Percentiles rank a stretch among this genome's conserved stretches.
phyloP scores from a whole-genome alignment of 2,888 invertebrate genomes.

The Loripinus fragilis region DNA sequence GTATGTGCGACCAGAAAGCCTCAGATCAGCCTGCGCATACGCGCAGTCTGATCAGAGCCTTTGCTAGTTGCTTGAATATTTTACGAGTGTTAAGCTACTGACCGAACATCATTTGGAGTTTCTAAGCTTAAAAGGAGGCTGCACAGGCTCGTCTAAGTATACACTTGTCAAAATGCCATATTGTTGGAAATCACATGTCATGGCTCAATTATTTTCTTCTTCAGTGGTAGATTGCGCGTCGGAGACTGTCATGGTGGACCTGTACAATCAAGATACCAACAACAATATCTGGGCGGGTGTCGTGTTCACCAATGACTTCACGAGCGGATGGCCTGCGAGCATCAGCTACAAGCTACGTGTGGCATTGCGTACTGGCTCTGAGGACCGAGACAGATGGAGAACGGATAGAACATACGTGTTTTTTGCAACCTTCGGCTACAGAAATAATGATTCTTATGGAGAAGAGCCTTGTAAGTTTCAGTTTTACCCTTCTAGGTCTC shows the following conservation, averaged over 20 bases:
- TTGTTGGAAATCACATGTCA: no score
- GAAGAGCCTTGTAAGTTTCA: constrained; percentile 59
- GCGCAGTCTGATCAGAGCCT: no score
- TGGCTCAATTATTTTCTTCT: no score
- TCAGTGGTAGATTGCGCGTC: constrained; percentile 32
- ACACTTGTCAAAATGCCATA: no score
- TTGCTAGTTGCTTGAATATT: no score
- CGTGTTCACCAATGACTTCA: constrained; percentile 52
- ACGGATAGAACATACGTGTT: constrained; percentile 58
- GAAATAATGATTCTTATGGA: constrained; percentile 48
- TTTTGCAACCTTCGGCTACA: constrained; percentile 54
- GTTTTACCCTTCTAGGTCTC: neutral
- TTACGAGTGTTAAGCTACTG: no score
- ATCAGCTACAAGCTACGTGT: constrained; percentile 62
- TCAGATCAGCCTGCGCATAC: no score
- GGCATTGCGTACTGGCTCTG: constrained; percentile 17
- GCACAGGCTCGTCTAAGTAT: no score
- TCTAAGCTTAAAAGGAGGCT: no score
- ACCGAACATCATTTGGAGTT: no score
- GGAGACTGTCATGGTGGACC: constrained; percentile 32
- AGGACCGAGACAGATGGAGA: constrained; percentile 50
- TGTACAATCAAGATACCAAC: constrained; percentile 32
- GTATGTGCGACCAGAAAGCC: no score
- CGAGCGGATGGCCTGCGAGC: constrained; percentile 32
- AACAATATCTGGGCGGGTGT: constrained; percentile 54